phyloP scores from a whole-genome alignment of 2,888 invertebrate species.

The Helleia helle region DNA sequence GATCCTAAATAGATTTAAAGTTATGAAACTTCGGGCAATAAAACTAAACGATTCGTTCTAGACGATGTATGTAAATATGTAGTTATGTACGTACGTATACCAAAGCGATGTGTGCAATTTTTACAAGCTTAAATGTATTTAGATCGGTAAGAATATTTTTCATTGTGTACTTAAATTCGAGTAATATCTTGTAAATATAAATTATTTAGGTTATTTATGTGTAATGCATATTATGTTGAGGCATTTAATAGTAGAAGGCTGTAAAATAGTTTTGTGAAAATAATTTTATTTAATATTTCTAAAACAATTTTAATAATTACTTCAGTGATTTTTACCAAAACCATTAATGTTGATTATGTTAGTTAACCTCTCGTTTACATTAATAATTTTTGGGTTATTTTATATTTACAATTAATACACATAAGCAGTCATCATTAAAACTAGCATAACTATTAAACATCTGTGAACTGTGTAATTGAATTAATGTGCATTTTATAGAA shows the following conservation, averaged over 20 bases:
- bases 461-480: too few species aligned
- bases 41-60: constrained; percentile 50
- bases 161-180: constrained; percentile 35
- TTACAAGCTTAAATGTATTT: constrained; percentile 66
- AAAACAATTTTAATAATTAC: too few species aligned
- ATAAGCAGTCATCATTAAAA: too few species aligned
- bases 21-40: constrained; percentile 61
- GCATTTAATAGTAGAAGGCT: constrained; percentile 22
- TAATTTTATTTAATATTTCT: neutral
- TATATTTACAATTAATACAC: too few species aligned
- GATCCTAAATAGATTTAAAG: constrained; percentile 19
- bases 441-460: too few species aligned
- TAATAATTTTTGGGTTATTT: too few species aligned
- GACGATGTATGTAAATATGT: constrained; percentile 61
- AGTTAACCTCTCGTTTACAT: too few species aligned
- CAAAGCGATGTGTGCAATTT: constrained; percentile 74
- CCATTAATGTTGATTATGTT: too few species aligned
- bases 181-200: constrained; percentile 28
- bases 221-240: constrained; percentile 21
- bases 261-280: constrained; percentile 17
- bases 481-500: too few species aligned
- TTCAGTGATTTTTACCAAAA: too few species aligned
- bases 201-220: constrained; percentile 24
- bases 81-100: constrained; percentile 70
- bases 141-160: constrained; percentile 36